These are phyloP conservation scores for Ptilodon capucinus DNA, from an alignment of 2,888 invertebrate genomes.

Conservation along the genomic window DNA sequence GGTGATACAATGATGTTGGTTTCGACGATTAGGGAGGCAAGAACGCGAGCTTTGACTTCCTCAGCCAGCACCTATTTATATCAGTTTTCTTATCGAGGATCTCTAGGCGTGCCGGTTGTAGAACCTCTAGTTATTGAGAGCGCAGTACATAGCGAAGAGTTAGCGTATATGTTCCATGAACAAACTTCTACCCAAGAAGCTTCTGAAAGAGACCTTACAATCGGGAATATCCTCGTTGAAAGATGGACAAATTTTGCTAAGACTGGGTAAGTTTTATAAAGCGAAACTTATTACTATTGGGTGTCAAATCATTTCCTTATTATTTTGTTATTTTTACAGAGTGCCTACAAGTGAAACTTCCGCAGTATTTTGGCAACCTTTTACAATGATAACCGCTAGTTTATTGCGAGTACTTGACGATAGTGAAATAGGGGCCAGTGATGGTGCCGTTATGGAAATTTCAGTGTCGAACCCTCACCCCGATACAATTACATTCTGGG, in stretches of 20 bases:
- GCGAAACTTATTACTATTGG: not conserved
- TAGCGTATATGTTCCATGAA: conserved; percentile 61
- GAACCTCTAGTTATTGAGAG: conserved; percentile 49
- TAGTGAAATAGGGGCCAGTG: conserved; percentile 38
- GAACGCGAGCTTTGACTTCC: conserved; percentile 43
- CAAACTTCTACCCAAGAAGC: conserved; percentile 15
- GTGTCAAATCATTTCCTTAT: not conserved
- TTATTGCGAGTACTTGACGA: conserved; percentile 51
- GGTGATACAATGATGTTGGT: conserved; percentile 71
- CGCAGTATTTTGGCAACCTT: conserved; percentile 51
- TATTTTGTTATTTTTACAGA: conserved; percentile 43
- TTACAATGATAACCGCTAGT: conserved; percentile 29
- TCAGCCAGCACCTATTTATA: conserved; percentile 55
- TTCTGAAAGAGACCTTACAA: conserved; percentile 40
- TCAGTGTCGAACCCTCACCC: conserved; percentile 49
- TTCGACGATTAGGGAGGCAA: conserved; percentile 60
- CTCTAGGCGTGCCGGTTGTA: conserved; percentile 50
- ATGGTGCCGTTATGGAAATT: conserved; percentile 42
- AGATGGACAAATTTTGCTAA: conserved; percentile 74
- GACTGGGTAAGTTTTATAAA: conserved; percentile 53
- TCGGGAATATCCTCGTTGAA: conserved; percentile 60
- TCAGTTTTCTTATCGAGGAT: conserved; percentile 70
- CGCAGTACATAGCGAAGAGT: conserved; percentile 67
- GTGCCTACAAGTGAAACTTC: conserved; percentile 55
- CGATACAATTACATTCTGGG: conserved; percentile 55